Percentiles rank a stretch among this genome's conserved stretches.
Evolutionary conservation across 2,113 vertebrate genomes (phyloP).

Genomic region (Nestor notabilis): DNA sequence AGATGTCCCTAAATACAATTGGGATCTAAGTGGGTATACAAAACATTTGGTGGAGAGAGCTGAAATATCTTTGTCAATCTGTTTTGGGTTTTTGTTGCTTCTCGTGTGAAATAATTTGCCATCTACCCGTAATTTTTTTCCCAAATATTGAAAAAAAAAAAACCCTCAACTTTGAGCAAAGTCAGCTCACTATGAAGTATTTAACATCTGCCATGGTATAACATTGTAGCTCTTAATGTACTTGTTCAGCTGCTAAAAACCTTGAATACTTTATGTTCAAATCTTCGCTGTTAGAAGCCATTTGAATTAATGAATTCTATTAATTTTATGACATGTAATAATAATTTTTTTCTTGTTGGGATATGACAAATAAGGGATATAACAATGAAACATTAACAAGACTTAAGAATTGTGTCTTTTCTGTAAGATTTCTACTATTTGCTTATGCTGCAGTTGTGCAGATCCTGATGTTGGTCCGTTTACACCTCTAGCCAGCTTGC

Average conservation of each 20-base stretch:
- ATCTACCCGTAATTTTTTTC: neutral
- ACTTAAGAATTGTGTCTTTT: neutral
- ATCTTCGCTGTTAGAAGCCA: neutral
- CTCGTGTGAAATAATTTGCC: neutral
- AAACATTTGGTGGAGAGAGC: neutral
- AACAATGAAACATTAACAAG: neutral
- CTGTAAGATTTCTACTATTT: neutral
- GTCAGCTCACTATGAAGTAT: neutral
- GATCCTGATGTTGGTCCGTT: neutral
- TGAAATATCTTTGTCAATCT: conserved; percentile 19
- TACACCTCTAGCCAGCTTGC: neutral
- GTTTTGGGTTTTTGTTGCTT: neutral
- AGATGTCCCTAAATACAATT: neutral
- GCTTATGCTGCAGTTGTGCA: neutral
- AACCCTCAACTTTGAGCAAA: neutral
- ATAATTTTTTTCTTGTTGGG: neutral
- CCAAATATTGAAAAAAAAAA: neutral
- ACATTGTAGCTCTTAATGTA: neutral
- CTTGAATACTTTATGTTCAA: neutral
- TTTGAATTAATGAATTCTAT: neutral
- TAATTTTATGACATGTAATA: neutral
- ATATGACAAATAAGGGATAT: neutral
- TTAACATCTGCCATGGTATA: neutral
- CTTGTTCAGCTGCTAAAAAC: neutral
- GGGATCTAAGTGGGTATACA: neutral